phyloP scores from a whole-genome alignment of 1,140 invertebrate species.

The Ceratoteleas bidentatus region DNA sequence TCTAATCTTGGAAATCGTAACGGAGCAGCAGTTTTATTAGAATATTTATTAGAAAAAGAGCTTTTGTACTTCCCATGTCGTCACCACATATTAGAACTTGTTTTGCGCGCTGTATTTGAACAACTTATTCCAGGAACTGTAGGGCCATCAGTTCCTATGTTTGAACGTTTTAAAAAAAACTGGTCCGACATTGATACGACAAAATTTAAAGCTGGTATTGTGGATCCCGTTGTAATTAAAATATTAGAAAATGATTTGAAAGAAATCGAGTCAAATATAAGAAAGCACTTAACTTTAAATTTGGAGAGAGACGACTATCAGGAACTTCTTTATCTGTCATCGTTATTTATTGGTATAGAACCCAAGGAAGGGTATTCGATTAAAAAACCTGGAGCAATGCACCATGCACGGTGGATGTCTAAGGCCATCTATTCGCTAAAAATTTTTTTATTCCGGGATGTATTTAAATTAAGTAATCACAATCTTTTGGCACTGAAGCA shows the following conservation, averaged over 20 bases:
- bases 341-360: slow-evolving; percentile 11
- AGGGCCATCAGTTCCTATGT: slow-evolving; percentile 25
- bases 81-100: slow-evolving; percentile 41
- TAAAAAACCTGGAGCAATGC: slow-evolving; percentile 14
- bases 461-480: slow-evolving; percentile 1
- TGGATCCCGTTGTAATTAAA: slow-evolving; percentile 7
- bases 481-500: slow-evolving; percentile 1
- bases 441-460: slow-evolving; percentile 7
- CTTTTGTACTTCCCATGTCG: slow-evolving; percentile 37
- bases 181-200: slow-evolving; percentile 22
- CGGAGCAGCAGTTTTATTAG: slow-evolving; percentile 15
- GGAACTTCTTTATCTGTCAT: slow-evolving; percentile 5
- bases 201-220: slow-evolving; percentile 30
- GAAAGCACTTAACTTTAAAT: slow-evolving; percentile 12
- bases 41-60: slow-evolving; percentile 33
- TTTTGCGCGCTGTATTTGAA: slow-evolving; percentile 31
- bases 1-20: slow-evolving; percentile 35
- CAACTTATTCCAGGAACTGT: slow-evolving; percentile 16
- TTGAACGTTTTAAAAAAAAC: slow-evolving; percentile 20
- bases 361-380: slow-evolving; percentile 7
- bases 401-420: slow-evolving; percentile 16
- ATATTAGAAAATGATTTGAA: slow-evolving; percentile 9
- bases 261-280: slow-evolving; percentile 4
- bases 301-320: slow-evolving; percentile 17
- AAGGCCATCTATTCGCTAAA: slow-evolving; percentile 14